Evolutionary conservation across 2,797 vertebrate species (phyloP), one percentile per base, ranked within the genome.

Genomic region (Lutjanus argentimaculatus): DNA sequence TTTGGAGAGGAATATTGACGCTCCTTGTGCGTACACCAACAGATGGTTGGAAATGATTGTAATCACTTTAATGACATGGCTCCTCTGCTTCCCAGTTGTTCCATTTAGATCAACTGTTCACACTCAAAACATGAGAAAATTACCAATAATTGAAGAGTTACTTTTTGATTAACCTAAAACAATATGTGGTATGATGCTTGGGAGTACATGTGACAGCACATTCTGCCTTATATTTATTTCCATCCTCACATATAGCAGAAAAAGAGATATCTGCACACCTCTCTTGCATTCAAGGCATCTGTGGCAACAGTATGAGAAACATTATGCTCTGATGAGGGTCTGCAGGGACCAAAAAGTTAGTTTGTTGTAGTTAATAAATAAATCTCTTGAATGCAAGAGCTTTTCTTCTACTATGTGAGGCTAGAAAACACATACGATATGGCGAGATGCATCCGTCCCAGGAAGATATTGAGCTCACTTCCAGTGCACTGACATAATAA

Each of bases 1-100:
- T 84, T 83, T 82, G 78, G 68, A 69, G 56, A 80, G 55, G 30
- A 53, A 61, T 53, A 63, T 80, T 76, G 79, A 64, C 77, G 79
- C 70, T 75, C 67, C 84, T 79, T 68, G 77, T 88, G 61, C 62
- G 3, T 77, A 87, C 67, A 69, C 72, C 72, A 90, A 86, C 90
- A 92, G 87, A 93, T 91, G 84, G 79, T 83, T 89, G 82, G 84
- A 90, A 87, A 91, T 90, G 55, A 85, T 86, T 76, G 84, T 89
- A 86, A 89, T 88, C 77, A 62, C 70, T 77, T 80, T 90, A 89
- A 88, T 86, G 85, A 82, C 83, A 84, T 53, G 61, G 67, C 67
- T 75, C 52, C 73, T 82, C 61, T 52, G 67, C 69, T 75, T 82
- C 84, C 70, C 22, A 17, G 53, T 71, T 81, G 75, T 88, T 88